Evolutionary conservation across 2,797 vertebrate species (phyloP).

Genomic region (Argentina silus): DNA sequence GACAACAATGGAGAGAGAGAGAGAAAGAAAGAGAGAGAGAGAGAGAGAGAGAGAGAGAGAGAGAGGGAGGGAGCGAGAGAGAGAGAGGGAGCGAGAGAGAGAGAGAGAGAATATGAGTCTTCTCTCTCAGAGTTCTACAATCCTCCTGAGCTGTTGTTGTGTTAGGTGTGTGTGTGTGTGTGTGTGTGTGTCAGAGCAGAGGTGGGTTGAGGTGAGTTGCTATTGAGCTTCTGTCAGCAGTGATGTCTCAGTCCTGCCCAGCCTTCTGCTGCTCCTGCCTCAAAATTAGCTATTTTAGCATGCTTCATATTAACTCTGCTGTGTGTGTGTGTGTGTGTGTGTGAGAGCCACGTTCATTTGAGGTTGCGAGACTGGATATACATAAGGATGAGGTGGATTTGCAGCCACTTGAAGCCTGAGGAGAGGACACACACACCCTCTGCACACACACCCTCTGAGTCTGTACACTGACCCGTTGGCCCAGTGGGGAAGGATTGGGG

Average conservation of each 20-base stretch:
- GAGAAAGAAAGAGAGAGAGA: conserved; percentile 37
- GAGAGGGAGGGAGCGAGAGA: conserved; percentile 8
- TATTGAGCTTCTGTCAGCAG: conserved; percentile 40
- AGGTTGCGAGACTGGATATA: neutral
- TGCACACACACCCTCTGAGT: conserved; percentile 4
- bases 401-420: conserved; percentile 12
- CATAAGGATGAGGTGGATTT: conserved; percentile 21
- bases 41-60: conserved; percentile 3
- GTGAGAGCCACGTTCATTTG: no score
- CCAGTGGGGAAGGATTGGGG: conserved; percentile 63
- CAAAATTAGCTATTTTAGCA: neutral
- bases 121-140: no score
- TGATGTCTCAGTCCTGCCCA: conserved; percentile 17
- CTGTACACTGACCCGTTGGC: conserved; percentile 35
- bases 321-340: no score
- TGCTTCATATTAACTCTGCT: no score
- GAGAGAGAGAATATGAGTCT: no score
- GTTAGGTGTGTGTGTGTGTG: neutral
- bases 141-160: no score
- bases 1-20: conserved; percentile 12
- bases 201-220: conserved; percentile 38
- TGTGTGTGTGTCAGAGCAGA: conserved; percentile 35
- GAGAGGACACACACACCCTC: conserved; percentile 9
- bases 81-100: no score
- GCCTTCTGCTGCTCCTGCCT: conserved; percentile 34